These are phyloP conservation scores for Lochmaea capreae DNA, from an alignment of 2,888 invertebrate species.

Conservation along the genomic window DNA sequence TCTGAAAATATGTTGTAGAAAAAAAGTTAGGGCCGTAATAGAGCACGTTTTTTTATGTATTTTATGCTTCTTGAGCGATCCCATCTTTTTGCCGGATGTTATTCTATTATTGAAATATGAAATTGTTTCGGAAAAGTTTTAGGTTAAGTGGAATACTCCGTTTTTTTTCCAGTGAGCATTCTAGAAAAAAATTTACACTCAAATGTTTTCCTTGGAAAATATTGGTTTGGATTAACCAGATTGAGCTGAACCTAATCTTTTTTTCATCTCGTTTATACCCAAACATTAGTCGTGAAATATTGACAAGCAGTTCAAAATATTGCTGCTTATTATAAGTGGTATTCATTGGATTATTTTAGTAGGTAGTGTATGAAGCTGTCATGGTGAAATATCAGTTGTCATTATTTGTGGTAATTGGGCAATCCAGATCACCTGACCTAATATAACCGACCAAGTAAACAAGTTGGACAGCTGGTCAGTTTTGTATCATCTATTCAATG, in stretches of 20 bases:
- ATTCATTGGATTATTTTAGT: too few species aligned
- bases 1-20: constrained; percentile 25
- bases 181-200: not conserved
- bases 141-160: not conserved
- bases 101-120: constrained; percentile 28
- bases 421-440: too few species aligned
- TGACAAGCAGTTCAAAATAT: too few species aligned
- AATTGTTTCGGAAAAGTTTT: constrained; percentile 26
- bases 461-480: too few species aligned
- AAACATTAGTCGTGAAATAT: too few species aligned
- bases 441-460: too few species aligned
- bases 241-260: not conserved
- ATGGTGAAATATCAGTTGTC: too few species aligned
- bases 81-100: constrained; percentile 16
- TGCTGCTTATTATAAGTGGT: too few species aligned
- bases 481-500: too few species aligned
- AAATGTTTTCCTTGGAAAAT: not conserved
- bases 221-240: not conserved
- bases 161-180: not conserved
- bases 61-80: constrained; percentile 7
- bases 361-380: too few species aligned
- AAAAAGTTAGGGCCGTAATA: constrained; percentile 15
- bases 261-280: too few species aligned
- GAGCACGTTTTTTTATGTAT: constrained; percentile 20
- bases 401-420: too few species aligned